These are phyloP conservation scores for Azorinus chamasolen DNA, from an alignment of 2,888 invertebrate genomes.

Conservation along the genomic window DNA sequence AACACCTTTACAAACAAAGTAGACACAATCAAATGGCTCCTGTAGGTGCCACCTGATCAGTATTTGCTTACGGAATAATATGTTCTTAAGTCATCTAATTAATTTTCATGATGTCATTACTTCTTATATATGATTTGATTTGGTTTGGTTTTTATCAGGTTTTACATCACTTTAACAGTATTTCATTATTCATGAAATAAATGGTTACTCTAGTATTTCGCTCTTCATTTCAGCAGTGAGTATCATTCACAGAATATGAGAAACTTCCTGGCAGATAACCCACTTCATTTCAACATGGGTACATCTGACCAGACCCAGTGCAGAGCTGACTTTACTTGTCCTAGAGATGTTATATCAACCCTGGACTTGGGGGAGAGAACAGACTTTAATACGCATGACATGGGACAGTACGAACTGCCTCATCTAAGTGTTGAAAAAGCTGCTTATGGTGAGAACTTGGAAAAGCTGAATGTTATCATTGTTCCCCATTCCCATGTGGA, in stretches of 20 bases:
- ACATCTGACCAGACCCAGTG: constrained; percentile 28
- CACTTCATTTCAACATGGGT: constrained; percentile 30
- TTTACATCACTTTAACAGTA: no score
- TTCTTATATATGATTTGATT: no score
- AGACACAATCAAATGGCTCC: no score
- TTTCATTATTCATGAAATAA: no score
- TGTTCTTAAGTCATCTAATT: no score
- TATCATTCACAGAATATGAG: constrained; percentile 21
- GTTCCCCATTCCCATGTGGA: constrained; percentile 99
- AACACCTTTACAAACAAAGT: no score
- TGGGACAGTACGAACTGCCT: constrained; percentile 78
- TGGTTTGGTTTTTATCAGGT: no score
- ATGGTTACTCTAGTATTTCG: no score
- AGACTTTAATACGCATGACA: constrained; percentile 69
- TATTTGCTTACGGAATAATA: no score
- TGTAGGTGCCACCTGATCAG: no score
- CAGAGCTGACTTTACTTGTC: constrained; percentile 21
- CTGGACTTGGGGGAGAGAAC: constrained; percentile 71
- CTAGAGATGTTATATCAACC: constrained; percentile 62
- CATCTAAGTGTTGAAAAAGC: constrained; percentile 57
- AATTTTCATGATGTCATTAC: no score
- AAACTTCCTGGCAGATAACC: constrained; percentile 42
- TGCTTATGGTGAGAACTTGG: constrained; percentile 52
- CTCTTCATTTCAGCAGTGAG: no score
- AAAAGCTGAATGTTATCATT: constrained; percentile 88